Evolutionary conservation across 2,797 vertebrate genomes (phyloP).

Genomic region (Bradypodion ventrale): DNA sequence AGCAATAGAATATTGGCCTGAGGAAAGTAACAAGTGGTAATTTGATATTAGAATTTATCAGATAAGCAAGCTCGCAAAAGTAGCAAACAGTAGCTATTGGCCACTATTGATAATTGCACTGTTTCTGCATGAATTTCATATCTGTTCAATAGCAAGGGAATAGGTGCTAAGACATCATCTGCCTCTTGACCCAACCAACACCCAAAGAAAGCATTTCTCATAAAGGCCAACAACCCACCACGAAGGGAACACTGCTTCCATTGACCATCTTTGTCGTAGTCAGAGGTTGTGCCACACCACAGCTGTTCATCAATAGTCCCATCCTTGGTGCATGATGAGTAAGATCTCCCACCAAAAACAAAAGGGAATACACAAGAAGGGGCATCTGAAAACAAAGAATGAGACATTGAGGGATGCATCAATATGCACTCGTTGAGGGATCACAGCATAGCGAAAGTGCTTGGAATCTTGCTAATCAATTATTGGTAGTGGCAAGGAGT

Average conservation of each 20-base stretch:
- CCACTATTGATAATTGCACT: background rate
- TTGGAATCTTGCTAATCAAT: background rate
- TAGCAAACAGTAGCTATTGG: background rate
- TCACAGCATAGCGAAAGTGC: background rate
- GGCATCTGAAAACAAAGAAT: background rate
- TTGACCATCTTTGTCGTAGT: conserved; percentile 4
- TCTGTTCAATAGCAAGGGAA: background rate
- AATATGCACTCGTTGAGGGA: background rate
- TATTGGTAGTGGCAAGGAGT: too few relatives aligned
- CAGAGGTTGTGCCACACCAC: conserved; percentile 23
- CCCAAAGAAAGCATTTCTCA: background rate
- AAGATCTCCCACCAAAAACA: conserved; percentile 17
- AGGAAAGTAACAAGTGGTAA: too few relatives aligned
- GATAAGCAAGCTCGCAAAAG: background rate
- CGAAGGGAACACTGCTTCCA: conserved; percentile 24
- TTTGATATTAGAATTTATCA: background rate
- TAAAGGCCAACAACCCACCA: background rate
- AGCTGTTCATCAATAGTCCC: conserved; percentile 13
- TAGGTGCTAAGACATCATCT: background rate
- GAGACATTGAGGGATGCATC: background rate
- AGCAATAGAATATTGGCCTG: too few relatives aligned
- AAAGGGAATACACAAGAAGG: conserved; percentile 24
- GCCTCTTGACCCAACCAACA: background rate
- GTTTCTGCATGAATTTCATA: background rate
- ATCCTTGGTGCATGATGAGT: conserved; percentile 18